These are phyloP conservation scores for Lycaon pictus DNA, from an alignment of 2,113 vertebrate genomes.

Conservation along the genomic window DNA sequence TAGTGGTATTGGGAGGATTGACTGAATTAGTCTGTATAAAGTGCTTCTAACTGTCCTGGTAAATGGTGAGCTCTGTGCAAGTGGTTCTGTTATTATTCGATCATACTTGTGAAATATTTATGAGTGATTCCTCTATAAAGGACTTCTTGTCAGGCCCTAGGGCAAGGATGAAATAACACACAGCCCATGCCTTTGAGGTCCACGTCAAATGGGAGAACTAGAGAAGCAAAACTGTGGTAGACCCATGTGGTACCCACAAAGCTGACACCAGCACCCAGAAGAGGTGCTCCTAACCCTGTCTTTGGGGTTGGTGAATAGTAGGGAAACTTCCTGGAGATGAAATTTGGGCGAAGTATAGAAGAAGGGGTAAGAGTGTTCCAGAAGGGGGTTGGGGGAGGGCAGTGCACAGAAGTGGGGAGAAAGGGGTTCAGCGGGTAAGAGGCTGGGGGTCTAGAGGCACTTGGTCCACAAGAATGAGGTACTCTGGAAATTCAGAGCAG, in stretches of 20 bases:
- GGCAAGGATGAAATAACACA: background rate
- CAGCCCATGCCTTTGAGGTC: background rate
- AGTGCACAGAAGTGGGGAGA: background rate
- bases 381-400: background rate
- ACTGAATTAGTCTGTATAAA: background rate
- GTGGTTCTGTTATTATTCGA: background rate
- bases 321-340: background rate
- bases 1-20: background rate
- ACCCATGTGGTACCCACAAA: too few species aligned
- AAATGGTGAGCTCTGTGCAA: background rate
- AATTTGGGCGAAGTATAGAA: background rate
- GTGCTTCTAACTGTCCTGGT: background rate
- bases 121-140: background rate
- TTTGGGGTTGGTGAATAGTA: background rate
- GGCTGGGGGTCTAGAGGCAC: too few species aligned
- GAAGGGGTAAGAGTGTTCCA: background rate
- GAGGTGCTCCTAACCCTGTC: fast-evolving
- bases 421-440: fast-evolving
- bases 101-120: fast-evolving
- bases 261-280: fast-evolving
- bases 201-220: background rate
- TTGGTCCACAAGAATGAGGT: background rate
- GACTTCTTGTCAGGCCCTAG: background rate
- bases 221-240: background rate
- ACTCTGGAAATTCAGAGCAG: background rate